Percentiles rank a stretch among this genome's conserved stretches.
Evolutionary conservation across 2,888 invertebrate genomes (phyloP).

Genomic region (Aspidapion aeneum): DNA sequence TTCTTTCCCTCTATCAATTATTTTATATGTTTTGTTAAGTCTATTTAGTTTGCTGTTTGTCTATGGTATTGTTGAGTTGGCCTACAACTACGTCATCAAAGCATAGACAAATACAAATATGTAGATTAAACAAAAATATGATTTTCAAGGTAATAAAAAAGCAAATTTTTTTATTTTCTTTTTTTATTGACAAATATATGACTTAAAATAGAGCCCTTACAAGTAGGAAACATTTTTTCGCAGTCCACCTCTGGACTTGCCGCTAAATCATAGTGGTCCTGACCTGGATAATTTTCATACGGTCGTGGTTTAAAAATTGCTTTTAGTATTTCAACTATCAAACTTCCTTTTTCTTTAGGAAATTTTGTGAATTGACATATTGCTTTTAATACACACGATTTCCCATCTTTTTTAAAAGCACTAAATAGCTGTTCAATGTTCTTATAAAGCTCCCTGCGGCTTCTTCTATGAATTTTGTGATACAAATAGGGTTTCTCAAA

Average conservation of each 20-base stretch:
- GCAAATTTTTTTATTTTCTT: background rate
- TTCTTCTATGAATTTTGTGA: constrained; percentile 55
- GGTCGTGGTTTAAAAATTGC: constrained; percentile 60
- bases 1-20: no score
- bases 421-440: constrained; percentile 60
- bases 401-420: constrained; percentile 49
- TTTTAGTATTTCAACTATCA: constrained; percentile 62
- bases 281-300: constrained; percentile 32
- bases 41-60: no score
- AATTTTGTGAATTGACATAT: constrained; percentile 61
- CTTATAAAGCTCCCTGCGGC: constrained; percentile 57
- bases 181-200: background rate
- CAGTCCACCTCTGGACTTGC: constrained; percentile 45
- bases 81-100: no score
- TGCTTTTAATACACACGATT: constrained; percentile 61
- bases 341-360: constrained; percentile 52
- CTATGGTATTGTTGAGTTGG: no score
- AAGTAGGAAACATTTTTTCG: constrained; percentile 46
- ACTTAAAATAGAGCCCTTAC: constrained; percentile 31
- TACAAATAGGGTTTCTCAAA: constrained; percentile 11
- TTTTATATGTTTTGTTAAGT: no score
- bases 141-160: no score
- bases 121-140: no score
- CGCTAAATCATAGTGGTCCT: constrained; percentile 47
- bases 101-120: no score